Evolutionary conservation across 2,888 invertebrate species (phyloP), one percentile per base, ranked within the genome.

Genomic region (Dromius quadrimaculatus): DNA sequence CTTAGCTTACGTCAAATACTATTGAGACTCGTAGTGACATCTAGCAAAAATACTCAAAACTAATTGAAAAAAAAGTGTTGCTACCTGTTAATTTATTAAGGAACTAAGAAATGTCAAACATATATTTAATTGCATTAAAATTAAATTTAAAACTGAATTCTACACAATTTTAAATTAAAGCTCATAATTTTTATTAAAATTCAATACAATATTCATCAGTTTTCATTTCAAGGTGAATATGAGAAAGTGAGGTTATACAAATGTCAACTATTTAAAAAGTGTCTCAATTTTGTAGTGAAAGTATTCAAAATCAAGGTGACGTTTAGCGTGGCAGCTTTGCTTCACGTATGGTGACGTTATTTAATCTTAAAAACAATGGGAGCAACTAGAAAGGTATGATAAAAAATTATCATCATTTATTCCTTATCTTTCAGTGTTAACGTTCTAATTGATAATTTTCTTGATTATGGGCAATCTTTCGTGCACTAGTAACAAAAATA

Each of bases 311-410:
- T 68, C 68, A 68, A 68, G 68, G 68, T 68, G 68, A 68, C 68
- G 68, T 54, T n/a, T 28, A 59, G 45, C 68, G 68, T 68, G 68
- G 68, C 68, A 8, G 32, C 11, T 38, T 2, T 36, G 22, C 32
- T 50, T 59, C 28, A 28, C 68, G 59, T 68, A 68, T 59, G 59
- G 43, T 66, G 5, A 63, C 28, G 41, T 32, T 36, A 45, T 43
- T 41, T 41, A 11, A 50, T 59, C 41, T 17, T 11, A 34, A 50
- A 17, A 41, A 68, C 68, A 68, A 68, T 68, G 68, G 68, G 68
- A 59, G 59, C 59, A 9, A 68, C 68, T 68, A 68, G 68, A 68
- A 59, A 68, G 59, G 68, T 68, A 45, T 41, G 59, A 59, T 59
- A 66, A 64, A 43, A 34, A 59, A 28, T 59, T 43, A 36, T 32